Conservation (phyloP, 2,888 invertebrate species). For the Eristalinus aeneus region DNA sequence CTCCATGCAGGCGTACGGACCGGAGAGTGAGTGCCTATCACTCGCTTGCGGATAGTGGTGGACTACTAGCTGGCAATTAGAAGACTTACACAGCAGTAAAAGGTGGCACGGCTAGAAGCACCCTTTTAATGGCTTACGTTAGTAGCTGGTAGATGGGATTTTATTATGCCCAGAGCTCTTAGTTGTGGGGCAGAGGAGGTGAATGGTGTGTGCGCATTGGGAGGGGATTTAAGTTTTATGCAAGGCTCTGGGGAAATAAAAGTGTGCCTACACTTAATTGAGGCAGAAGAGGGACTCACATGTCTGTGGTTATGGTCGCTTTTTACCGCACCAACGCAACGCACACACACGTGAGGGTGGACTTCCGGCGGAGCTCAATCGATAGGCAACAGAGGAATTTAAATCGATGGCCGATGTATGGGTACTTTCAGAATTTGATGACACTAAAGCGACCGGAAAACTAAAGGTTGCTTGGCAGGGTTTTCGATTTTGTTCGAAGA, state of each 20-base stretch:
- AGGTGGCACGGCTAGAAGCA: slow-evolving; percentile 47
- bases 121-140: slow-evolving; percentile 47
- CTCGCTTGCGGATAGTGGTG: slow-evolving; percentile 39
- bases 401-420: background rate
- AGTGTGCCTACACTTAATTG: slow-evolving; percentile 21
- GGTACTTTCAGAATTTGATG: background rate
- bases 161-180: slow-evolving; percentile 42
- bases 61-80: slow-evolving; percentile 64
- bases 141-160: slow-evolving; percentile 29
- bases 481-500: background rate
- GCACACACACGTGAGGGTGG: background rate
- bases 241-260: slow-evolving; percentile 11
- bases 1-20: background rate
- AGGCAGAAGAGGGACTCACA: background rate
- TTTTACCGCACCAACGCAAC: slow-evolving; percentile 11
- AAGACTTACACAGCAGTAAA: slow-evolving; percentile 55
- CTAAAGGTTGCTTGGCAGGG: background rate
- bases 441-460: background rate
- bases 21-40: slow-evolving; percentile 42
- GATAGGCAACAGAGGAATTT: background rate
- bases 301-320: background rate
- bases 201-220: background rate
- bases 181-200: slow-evolving; percentile 1
- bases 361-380: background rate
- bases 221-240: slow-evolving; percentile 38